These are phyloP conservation scores for Lucilia cuprina DNA, from an alignment of 1,140 invertebrate genomes.

Conservation along the genomic window DNA sequence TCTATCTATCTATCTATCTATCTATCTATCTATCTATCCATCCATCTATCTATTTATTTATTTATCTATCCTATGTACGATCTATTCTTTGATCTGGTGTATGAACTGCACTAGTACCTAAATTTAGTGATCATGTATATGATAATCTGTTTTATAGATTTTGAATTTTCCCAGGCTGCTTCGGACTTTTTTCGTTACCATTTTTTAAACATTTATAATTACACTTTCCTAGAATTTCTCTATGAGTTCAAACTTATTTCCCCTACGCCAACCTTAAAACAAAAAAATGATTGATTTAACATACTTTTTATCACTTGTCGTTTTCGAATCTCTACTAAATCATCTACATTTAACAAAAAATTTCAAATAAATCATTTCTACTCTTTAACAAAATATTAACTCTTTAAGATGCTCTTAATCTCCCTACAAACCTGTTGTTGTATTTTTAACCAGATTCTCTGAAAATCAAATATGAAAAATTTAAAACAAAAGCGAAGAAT, in stretches of 20 bases:
- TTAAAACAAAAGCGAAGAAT: neutral
- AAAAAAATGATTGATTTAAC: neutral
- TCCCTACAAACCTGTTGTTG: neutral
- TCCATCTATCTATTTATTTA: too few relatives aligned
- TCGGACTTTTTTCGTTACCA: too few relatives aligned
- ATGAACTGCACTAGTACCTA: too few relatives aligned
- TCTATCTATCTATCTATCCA: too few relatives aligned
- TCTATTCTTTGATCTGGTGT: too few relatives aligned
- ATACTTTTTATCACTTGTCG: neutral
- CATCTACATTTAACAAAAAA: neutral
- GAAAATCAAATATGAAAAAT: neutral
- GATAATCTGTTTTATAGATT: too few relatives aligned
- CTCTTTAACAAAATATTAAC: neutral
- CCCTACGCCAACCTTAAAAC: neutral
- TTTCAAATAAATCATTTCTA: neutral
- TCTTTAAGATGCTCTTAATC: neutral
- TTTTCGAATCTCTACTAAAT: neutral
- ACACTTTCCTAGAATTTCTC: neutral
- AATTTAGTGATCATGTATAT: too few relatives aligned
- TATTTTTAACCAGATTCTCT: neutral
- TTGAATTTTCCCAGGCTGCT: too few relatives aligned
- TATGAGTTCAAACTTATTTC: neutral
- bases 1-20: too few relatives aligned
- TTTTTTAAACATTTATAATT: neutral
- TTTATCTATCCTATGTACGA: too few relatives aligned